These are phyloP conservation scores for Corbicula japonica DNA, from an alignment of 2,888 invertebrate species.

Conservation along the genomic window DNA sequence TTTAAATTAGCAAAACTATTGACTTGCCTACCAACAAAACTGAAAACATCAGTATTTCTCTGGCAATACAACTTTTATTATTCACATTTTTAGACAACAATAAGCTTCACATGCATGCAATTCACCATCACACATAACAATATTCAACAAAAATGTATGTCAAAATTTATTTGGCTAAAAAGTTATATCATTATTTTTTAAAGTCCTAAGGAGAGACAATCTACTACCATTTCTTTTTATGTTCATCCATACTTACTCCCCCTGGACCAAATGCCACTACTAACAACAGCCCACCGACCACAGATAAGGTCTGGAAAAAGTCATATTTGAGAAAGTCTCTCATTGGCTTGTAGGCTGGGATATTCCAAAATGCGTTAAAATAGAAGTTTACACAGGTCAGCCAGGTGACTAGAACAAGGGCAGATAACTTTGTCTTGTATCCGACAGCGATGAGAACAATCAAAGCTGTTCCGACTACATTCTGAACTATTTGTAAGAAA, in stretches of 20 bases:
- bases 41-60: no score
- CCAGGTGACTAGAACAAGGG: constrained; percentile 96
- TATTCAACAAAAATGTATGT: constrained; percentile 13
- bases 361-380: constrained; percentile 99
- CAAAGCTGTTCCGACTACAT: constrained; percentile 96
- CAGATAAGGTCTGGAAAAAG: constrained; percentile 99
- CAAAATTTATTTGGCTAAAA: constrained; percentile 36
- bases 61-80: no score
- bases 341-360: constrained; percentile 97
- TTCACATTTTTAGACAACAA: no score
- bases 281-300: constrained; percentile 99
- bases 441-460: constrained; percentile 98
- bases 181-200: constrained; percentile 14
- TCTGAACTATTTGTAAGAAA: constrained; percentile 94
- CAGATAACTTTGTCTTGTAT: constrained; percentile 99
- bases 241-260: constrained; percentile 97
- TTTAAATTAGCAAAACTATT: no score
- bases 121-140: constrained; percentile 1
- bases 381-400: constrained; percentile 96
- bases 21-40: no score
- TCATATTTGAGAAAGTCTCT: constrained; percentile 99
- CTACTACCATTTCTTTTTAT: constrained; percentile 98
- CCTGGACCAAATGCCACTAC: constrained; percentile 99
- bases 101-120: background rate
- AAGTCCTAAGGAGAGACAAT: constrained; percentile 26